Conservation (phyloP, 2,888 invertebrate species). For the Neoaliturus tenellus region DNA sequence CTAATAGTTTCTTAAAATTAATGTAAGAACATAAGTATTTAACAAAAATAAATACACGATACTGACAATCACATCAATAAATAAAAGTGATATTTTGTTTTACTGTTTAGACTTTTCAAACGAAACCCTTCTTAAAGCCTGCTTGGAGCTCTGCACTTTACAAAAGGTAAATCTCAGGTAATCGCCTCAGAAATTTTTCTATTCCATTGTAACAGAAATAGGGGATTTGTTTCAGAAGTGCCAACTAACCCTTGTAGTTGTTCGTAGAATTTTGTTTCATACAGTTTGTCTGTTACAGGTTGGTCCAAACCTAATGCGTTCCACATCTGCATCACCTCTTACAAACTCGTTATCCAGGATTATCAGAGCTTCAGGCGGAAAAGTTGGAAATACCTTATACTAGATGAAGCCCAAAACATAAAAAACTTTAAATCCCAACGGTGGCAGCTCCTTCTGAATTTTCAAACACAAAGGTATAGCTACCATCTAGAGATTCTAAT, state of each 20-base stretch:
- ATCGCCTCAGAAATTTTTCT: conserved; percentile 26
- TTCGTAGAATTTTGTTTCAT: background rate
- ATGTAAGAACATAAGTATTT: too few relatives aligned
- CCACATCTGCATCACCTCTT: conserved; percentile 98
- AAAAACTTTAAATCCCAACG: conserved; percentile 99
- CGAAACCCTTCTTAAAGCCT: background rate
- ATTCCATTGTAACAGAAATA: conserved; percentile 6
- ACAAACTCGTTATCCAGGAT: conserved; percentile 98
- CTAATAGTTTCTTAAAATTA: too few relatives aligned
- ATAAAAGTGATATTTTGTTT: background rate
- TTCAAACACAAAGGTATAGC: conserved; percentile 89
- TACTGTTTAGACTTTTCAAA: background rate
- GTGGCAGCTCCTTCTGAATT: conserved; percentile 97
- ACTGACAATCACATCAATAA: too few relatives aligned
- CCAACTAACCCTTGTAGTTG: too few relatives aligned
- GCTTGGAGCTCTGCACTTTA: background rate
- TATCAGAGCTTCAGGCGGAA: conserved; percentile 98
- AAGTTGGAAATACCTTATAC: conserved; percentile 98
- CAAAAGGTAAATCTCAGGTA: background rate
- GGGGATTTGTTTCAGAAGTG: too few relatives aligned
- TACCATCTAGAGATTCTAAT: too few relatives aligned
- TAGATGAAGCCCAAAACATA: conserved; percentile 99
- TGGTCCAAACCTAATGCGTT: conserved; percentile 99
- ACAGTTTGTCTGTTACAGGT: conserved; percentile 71
- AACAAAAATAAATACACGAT: too few relatives aligned